Conservation (phyloP, 2,888 invertebrate genomes). For the Notocelia uddmanniana region DNA sequence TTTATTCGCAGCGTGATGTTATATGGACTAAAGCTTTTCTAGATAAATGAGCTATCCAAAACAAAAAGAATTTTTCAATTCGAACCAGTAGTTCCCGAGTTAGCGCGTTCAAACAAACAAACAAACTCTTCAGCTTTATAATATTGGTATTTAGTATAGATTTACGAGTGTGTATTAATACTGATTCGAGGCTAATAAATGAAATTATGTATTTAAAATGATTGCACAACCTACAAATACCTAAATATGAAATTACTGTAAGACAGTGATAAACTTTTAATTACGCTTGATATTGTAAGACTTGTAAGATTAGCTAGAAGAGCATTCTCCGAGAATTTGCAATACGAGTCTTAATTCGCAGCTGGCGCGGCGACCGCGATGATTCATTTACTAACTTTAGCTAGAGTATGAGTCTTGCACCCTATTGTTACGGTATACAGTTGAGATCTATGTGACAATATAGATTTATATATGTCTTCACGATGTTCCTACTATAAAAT, state of each 20-base stretch:
- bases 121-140: no score
- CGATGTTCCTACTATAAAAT: slow-evolving; percentile 39
- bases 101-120: no score
- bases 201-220: not conserved
- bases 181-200: no score
- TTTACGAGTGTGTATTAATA: no score
- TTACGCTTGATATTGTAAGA: slow-evolving; percentile 67
- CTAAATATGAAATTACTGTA: not conserved
- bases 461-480: slow-evolving; percentile 60
- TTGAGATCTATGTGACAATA: slow-evolving; percentile 61
- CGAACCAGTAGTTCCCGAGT: no score
- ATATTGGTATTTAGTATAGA: no score
- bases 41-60: no score
- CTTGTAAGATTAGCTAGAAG: slow-evolving; percentile 54
- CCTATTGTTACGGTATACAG: slow-evolving; percentile 58
- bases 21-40: no score
- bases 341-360: slow-evolving; percentile 74
- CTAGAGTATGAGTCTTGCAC: slow-evolving; percentile 51
- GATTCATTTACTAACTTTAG: slow-evolving; percentile 71
- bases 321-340: slow-evolving; percentile 69
- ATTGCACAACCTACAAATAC: no score
- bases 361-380: slow-evolving; percentile 68
- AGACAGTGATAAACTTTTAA: slow-evolving; percentile 51
- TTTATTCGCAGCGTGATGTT: no score
- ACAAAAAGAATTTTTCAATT: no score